Percentiles rank a stretch among this genome's conserved stretches.
phyloP scores from a whole-genome alignment of 2,797 vertebrate species.

The Simalia tracyae region DNA sequence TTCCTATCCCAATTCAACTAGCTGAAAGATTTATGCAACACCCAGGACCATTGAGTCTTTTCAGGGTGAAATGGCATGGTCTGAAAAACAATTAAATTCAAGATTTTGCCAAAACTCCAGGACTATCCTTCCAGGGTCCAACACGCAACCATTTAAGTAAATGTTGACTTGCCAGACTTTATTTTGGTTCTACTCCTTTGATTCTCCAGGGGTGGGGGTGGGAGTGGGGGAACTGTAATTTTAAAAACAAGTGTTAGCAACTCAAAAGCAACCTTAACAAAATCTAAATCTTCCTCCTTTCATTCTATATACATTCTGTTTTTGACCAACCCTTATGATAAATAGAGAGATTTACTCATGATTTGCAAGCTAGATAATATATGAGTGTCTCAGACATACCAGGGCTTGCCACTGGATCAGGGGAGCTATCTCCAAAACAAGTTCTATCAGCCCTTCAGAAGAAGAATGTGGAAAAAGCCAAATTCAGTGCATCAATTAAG shows the following conservation, averaged over 20 bases:
- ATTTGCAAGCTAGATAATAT: slow-evolving; percentile 39
- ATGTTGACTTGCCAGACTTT: neutral
- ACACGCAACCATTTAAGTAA: neutral
- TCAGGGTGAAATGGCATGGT: neutral
- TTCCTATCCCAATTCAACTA: neutral
- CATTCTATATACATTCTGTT: neutral
- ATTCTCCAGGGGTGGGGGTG: neutral
- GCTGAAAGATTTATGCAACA: neutral
- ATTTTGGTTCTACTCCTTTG: neutral
- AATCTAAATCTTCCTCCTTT: slow-evolving; percentile 5
- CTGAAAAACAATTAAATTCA: neutral
- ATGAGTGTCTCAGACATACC: slow-evolving; percentile 28
- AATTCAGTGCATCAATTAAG: slow-evolving; percentile 44
- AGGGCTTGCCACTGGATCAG: slow-evolving; percentile 16
- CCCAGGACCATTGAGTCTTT: neutral
- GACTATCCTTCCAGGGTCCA: neutral
- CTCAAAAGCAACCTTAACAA: neutral
- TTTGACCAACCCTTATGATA: slow-evolving; percentile 26
- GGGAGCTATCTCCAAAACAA: slow-evolving; percentile 28
- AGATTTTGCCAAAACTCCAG: neutral
- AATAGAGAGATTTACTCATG: slow-evolving; percentile 13
- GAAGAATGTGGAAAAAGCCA: slow-evolving; percentile 37
- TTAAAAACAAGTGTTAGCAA: neutral
- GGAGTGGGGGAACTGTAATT: neutral
- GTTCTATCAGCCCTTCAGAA: slow-evolving; percentile 20